phyloP scores from a whole-genome alignment of 1,140 invertebrate genomes.

The Panulirus ornatus region DNA sequence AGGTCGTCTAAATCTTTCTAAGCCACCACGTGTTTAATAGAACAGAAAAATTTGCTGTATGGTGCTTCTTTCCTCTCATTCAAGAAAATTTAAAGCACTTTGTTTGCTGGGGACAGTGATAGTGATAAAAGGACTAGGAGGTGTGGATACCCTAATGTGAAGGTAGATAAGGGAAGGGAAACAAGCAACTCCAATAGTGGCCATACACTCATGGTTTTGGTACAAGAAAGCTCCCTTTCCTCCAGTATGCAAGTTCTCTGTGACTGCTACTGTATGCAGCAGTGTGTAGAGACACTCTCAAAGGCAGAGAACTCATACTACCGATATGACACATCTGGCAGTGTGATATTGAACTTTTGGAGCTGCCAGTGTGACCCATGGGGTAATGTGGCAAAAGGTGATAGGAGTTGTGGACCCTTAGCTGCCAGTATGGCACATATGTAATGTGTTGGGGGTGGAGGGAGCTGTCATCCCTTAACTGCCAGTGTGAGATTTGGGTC shows the following conservation, averaged over 20 bases:
- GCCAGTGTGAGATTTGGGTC: conserved; percentile 48
- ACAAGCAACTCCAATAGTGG: conserved; percentile 1
- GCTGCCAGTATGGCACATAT: conserved; percentile 23
- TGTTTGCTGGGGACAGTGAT: not conserved
- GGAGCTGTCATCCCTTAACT: conserved; percentile 48
- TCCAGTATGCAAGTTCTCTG: not conserved
- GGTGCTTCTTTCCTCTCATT: not conserved
- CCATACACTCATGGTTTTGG: not conserved
- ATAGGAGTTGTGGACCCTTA: not conserved
- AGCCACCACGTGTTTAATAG: conserved; percentile 15
- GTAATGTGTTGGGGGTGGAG: conserved; percentile 10
- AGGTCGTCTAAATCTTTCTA: conserved; percentile 28
- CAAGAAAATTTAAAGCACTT: not conserved
- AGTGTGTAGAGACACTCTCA: not conserved
- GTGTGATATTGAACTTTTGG: conserved; percentile 8
- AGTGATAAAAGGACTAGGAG: not conserved
- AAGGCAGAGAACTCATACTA: not conserved
- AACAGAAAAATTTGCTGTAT: not conserved
- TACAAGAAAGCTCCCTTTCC: conserved; percentile 2
- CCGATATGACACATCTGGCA: conserved; percentile 1
- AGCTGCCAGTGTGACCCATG: not conserved
- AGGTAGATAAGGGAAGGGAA: not conserved
- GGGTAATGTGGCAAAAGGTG: not conserved
- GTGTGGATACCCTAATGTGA: not conserved
- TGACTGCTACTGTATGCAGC: conserved; percentile 20